Base-by-base conservation (phyloP, 2,797 vertebrate genomes). In the Pipistrellus pygmaeus region DNA sequence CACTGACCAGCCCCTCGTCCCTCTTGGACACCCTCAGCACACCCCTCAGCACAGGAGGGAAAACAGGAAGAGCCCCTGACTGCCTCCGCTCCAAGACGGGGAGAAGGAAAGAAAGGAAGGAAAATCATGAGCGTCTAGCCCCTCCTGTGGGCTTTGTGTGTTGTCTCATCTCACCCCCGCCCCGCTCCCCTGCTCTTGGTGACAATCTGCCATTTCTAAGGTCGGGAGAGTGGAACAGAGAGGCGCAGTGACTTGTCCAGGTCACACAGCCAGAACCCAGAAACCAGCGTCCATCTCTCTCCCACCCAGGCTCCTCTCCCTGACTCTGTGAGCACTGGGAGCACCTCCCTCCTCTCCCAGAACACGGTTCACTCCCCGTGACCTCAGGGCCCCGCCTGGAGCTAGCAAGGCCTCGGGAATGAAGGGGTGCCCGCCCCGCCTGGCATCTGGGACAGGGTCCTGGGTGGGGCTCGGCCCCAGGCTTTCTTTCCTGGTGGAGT, bases 111-210 rank as follows among this genome's bases (percentile, higher is more conserved):
- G 38, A 6, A 48, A 53, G 75, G 21, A 32, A 1, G 5, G 15
- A 5, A 57, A 53, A 14, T 25, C 2, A 3, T 8, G 46, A 20
- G 2, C 0, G 2, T 17, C 6, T 35, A 6, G 14, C 41, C 14
- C 30, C 69, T 53, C 5, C 35, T 5, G 0, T 4, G 53, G 41
- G 44, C 46, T 18, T 6, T 8, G 17, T 23, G 1, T 51, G 27
- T 14, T 4, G 30, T 41, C 81, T 15, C 82, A 3, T 23, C 8
- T 1, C 23, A 4, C 6, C 1, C 8, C 23, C 21, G 8, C 3
- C 1, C 14, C 8, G 8, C 18, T 0, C 4, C 57, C 0, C 8
- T 1, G 2, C 35, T 48, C 13, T 14, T 1, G 8, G 41, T 1
- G 21, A 32, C n/a, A 53, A 27, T 1, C 62, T 14, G 17, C 6